These are phyloP conservation scores for Odontomachus brunneus DNA, from an alignment of 1,140 invertebrate species.

Conservation along the genomic window DNA sequence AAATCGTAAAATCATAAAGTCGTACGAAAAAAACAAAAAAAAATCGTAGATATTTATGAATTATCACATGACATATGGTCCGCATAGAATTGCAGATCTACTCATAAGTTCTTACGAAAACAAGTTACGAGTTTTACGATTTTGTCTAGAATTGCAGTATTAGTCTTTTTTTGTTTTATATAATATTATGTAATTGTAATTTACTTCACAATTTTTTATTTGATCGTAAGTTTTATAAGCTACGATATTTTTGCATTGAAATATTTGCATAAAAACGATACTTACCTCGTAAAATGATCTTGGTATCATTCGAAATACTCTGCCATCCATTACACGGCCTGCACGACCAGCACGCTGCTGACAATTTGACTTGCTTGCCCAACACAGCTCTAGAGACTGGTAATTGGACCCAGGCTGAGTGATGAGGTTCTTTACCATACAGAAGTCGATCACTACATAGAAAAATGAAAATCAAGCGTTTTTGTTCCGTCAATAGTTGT, in stretches of 20 bases:
- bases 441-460: slow-evolving; percentile 96
- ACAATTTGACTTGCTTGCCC: slow-evolving; percentile 96
- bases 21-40: too few species aligned
- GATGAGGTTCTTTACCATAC: slow-evolving; percentile 93
- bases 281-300: slow-evolving; percentile 90
- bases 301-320: slow-evolving; percentile 94
- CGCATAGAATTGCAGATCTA: too few species aligned
- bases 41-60: too few species aligned
- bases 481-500: not conserved
- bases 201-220: too few species aligned
- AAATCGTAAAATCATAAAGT: too few species aligned
- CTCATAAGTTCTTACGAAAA: too few species aligned
- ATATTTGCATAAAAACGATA: slow-evolving; percentile 32
- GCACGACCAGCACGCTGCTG: slow-evolving; percentile 95
- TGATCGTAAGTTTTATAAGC: not conserved
- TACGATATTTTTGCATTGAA: not conserved
- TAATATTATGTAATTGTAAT: too few species aligned
- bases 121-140: too few species aligned
- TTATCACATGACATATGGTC: too few species aligned
- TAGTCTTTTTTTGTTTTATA: too few species aligned
- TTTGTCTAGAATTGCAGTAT: too few species aligned
- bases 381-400: slow-evolving; percentile 91
- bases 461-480: slow-evolving; percentile 7
- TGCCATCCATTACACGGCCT: slow-evolving; percentile 93
- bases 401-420: slow-evolving; percentile 92